Percentiles rank a stretch among this genome's conserved stretches.
Evolutionary conservation across 2,797 vertebrate genomes (phyloP).

Genomic region (Micromesistius poutassou): DNA sequence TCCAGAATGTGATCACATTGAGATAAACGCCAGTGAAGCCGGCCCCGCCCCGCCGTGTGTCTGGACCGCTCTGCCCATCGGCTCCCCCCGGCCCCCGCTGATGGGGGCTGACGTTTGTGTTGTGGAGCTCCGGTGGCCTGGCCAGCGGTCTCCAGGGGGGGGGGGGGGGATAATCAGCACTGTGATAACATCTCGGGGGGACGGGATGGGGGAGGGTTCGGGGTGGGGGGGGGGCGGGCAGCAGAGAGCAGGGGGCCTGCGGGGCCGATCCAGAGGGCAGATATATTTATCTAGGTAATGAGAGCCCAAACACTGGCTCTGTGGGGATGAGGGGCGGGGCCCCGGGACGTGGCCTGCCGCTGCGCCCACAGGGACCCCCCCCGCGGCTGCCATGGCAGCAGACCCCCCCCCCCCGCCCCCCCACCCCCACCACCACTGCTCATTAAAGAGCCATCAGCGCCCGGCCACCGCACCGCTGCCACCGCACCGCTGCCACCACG

Average conservation of each 20-base stretch:
- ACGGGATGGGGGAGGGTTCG: slow-evolving; percentile 21
- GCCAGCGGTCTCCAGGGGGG: slow-evolving; percentile 67
- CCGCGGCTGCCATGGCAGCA: slow-evolving; percentile 63
- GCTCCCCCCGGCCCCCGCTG: slow-evolving; percentile 30
- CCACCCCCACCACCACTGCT: slow-evolving; percentile 74
- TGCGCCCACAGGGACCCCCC: slow-evolving; percentile 32
- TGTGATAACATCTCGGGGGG: slow-evolving; percentile 70
- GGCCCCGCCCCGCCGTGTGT: slow-evolving; percentile 44
- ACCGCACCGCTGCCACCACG: slow-evolving; percentile 71
- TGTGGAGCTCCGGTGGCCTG: slow-evolving; percentile 56
- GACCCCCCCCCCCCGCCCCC: no score
- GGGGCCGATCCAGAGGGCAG: slow-evolving; percentile 68
- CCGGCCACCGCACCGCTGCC: slow-evolving; percentile 73
- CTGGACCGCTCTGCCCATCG: slow-evolving; percentile 27
- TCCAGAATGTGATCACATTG: slow-evolving; percentile 73
- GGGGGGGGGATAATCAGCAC: slow-evolving; percentile 70
- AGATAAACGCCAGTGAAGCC: slow-evolving; percentile 74
- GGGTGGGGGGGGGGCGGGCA: slow-evolving; percentile 58
- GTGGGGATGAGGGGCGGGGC: slow-evolving; percentile 51
- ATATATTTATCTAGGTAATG: slow-evolving; percentile 74
- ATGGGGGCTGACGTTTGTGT: slow-evolving; percentile 68
- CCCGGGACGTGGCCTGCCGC: slow-evolving; percentile 36
- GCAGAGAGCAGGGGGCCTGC: slow-evolving; percentile 37
- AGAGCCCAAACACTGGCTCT: slow-evolving; percentile 75
- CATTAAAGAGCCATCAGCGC: slow-evolving; percentile 87